phyloP scores from a whole-genome alignment of 2,888 invertebrate species.

The Drosophila sordidapex region DNA sequence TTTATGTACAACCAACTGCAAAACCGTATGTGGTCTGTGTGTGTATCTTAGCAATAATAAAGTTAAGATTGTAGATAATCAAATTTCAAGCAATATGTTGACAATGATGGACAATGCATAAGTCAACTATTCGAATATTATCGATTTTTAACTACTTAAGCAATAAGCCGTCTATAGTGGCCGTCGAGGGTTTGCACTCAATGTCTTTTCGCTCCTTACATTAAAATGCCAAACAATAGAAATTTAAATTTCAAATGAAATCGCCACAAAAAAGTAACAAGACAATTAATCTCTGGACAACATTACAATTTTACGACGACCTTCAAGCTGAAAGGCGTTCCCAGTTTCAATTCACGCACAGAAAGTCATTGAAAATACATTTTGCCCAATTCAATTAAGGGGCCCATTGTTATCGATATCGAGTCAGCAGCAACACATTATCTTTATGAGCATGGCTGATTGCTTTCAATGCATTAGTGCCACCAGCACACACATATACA shows the following conservation, averaged over 20 bases:
- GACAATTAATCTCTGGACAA: conserved; percentile 46
- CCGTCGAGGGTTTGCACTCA: conserved; percentile 8
- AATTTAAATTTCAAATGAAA: conserved; percentile 48
- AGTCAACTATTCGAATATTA: conserved; percentile 10
- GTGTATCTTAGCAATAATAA: conserved; percentile 55
- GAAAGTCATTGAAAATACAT: conserved; percentile 53
- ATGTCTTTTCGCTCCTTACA: conserved; percentile 5
- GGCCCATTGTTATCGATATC: conserved; percentile 55
- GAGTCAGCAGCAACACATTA: conserved; percentile 34
- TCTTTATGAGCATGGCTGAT: conserved; percentile 39
- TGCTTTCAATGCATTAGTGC: conserved; percentile 48
- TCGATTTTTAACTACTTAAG: conserved; percentile 1
- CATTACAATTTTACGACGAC: conserved; percentile 59
- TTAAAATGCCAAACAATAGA: conserved; percentile 23
- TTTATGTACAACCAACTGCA: conserved; percentile 60
- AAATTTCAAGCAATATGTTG: background rate
- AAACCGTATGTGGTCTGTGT: conserved; percentile 27
- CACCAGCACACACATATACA: conserved; percentile 31
- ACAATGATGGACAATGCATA: background rate
- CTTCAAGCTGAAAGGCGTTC: conserved; percentile 40
- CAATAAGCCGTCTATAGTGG: conserved; percentile 4
- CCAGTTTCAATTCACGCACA: conserved; percentile 56
- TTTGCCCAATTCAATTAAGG: conserved; percentile 66
- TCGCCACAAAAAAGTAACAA: conserved; percentile 34
- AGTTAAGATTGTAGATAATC: conserved; percentile 56